Evolutionary conservation across 2,113 vertebrate genomes (phyloP).

Genomic region (Callaeas wilsoni): DNA sequence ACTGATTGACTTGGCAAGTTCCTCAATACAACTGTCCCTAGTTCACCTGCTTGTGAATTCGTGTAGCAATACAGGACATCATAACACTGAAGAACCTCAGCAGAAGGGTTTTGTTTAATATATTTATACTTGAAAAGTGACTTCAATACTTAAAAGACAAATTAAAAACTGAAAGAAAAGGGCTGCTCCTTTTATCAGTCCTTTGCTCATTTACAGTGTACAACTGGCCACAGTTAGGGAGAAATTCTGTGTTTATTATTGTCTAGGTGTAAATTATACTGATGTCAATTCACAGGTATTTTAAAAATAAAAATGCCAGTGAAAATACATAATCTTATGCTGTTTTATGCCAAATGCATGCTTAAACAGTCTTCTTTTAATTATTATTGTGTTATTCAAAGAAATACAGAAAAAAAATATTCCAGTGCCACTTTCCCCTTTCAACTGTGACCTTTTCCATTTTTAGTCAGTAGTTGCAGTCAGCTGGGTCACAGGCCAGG

Average conservation of each 20-base stretch:
- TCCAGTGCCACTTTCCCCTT: neutral
- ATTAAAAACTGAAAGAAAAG: neutral
- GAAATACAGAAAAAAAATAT: neutral
- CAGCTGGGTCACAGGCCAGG: neutral
- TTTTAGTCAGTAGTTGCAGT: neutral
- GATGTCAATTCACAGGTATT: neutral
- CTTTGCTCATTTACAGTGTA: neutral
- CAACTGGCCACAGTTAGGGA: neutral
- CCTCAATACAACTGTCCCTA: neutral
- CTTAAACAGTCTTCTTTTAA: neutral
- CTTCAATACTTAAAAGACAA: neutral
- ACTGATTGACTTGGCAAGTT: constrained; percentile 1
- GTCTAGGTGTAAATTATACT: neutral
- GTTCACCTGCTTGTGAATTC: neutral
- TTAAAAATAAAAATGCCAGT: neutral
- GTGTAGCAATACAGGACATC: neutral
- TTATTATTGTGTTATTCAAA: neutral
- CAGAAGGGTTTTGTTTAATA: neutral
- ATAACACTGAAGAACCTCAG: neutral
- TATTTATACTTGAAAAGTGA: neutral
- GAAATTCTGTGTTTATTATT: neutral
- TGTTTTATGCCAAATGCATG: neutral
- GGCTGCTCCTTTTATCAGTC: neutral
- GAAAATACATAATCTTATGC: neutral
- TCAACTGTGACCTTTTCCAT: neutral